Evolutionary conservation across 1,140 invertebrate genomes (phyloP).

Genomic region (Metopolophium dirhodum): DNA sequence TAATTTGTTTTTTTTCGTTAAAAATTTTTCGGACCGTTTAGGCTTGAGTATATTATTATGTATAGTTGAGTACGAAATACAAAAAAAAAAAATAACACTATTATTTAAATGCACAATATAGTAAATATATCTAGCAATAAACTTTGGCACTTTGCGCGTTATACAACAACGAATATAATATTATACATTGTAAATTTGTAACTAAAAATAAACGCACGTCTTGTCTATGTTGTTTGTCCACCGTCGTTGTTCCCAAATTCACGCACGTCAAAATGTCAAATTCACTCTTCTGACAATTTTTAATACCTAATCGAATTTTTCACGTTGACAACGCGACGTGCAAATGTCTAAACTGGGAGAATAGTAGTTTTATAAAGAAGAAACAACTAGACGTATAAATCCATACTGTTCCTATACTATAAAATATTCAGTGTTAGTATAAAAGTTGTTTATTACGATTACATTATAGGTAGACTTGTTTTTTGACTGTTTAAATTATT

Average conservation of each 20-base stretch:
- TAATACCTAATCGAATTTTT: background rate
- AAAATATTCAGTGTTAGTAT: background rate
- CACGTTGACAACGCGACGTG: background rate
- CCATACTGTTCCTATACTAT: background rate
- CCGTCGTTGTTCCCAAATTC: slow-evolving; percentile 21
- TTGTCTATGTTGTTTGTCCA: background rate
- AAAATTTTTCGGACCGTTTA: slow-evolving; percentile 32
- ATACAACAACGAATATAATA: background rate
- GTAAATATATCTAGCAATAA: background rate
- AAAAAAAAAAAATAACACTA: background rate
- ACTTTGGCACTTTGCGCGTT: slow-evolving; percentile 22
- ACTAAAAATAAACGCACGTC: slow-evolving; percentile 8
- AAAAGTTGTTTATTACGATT: background rate
- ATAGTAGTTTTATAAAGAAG: background rate
- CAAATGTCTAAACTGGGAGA: background rate
- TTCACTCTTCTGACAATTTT: background rate
- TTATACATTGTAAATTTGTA: background rate
- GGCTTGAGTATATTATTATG: background rate
- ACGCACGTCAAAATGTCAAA: background rate
- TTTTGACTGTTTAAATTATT: background rate
- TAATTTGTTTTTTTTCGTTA: slow-evolving; percentile 25
- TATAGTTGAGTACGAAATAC: background rate
- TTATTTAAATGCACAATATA: background rate
- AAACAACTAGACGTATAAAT: background rate
- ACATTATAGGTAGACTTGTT: background rate